Conservation (phyloP, 1,140 invertebrate genomes). For the Zaprionus inermis region DNA sequence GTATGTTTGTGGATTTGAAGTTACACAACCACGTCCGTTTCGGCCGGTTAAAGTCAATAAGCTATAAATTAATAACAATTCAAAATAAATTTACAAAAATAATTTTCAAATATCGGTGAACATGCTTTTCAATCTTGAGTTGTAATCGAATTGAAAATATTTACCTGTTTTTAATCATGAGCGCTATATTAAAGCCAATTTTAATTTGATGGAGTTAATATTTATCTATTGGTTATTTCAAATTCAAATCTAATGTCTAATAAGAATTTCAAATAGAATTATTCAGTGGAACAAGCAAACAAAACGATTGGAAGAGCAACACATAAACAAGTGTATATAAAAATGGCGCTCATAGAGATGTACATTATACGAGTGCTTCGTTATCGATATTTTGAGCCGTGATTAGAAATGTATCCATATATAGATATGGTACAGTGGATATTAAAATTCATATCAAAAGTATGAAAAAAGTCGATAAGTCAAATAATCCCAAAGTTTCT, state of each 20-base stretch:
- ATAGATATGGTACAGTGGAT: neutral
- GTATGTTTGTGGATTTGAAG: neutral
- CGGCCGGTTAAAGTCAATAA: neutral
- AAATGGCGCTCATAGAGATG: conserved; percentile 21
- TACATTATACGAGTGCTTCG: neutral
- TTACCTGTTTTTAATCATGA: neutral
- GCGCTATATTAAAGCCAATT: neutral
- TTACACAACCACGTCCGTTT: neutral
- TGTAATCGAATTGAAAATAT: neutral
- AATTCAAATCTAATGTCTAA: neutral
- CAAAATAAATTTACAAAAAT: neutral
- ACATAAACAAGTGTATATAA: conserved; percentile 5
- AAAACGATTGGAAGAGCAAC: neutral
- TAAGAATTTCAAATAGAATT: neutral
- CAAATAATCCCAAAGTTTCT: neutral
- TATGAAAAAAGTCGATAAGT: neutral
- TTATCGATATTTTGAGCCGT: conserved; percentile 3
- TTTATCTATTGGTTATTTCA: neutral
- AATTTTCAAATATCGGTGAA: neutral
- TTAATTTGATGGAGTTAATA: neutral
- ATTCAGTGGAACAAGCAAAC: neutral
- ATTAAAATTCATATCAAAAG: neutral
- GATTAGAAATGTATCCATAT: neutral
- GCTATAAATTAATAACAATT: neutral
- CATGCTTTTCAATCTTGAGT: neutral